phyloP scores from a whole-genome alignment of 2,797 vertebrate species.

The Arremon brunneinucha region DNA sequence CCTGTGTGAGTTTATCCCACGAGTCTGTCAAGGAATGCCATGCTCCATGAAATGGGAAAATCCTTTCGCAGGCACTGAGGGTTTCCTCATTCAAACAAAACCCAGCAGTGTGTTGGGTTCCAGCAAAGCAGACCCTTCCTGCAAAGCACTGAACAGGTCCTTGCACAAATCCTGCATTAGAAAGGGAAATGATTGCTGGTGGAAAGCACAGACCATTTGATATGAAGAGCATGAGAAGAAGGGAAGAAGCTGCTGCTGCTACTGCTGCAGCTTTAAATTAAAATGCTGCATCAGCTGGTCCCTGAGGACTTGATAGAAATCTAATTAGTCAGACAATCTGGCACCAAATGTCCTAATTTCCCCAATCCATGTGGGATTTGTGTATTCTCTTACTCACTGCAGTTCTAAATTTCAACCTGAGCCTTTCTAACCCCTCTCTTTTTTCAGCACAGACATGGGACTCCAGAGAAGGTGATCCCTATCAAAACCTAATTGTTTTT shows the following conservation, averaged over 20 bases:
- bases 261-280: slow-evolving; percentile 38
- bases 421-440: slow-evolving; percentile 39
- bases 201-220: neutral
- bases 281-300: slow-evolving; percentile 57
- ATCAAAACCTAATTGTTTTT: slow-evolving; percentile 48
- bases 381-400: slow-evolving; percentile 58
- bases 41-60: neutral
- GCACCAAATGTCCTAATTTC: slow-evolving; percentile 68
- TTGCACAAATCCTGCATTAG: neutral
- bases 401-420: slow-evolving; percentile 52
- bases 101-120: neutral
- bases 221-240: neutral
- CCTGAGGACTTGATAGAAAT: slow-evolving; percentile 64
- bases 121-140: neutral
- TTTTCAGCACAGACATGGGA: slow-evolving; percentile 1
- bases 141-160: neutral
- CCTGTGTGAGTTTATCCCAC: neutral
- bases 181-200: neutral
- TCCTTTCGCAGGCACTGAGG: neutral
- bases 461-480: slow-evolving; percentile 15
- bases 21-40: neutral
- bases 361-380: slow-evolving; percentile 55
- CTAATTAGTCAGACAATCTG: slow-evolving; percentile 69
- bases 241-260: neutral
- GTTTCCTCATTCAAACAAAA: neutral